Percentiles rank a stretch among this genome's conserved stretches.
phyloP scores from a whole-genome alignment of 1,140 invertebrate species.

The Microplitis mediator region DNA sequence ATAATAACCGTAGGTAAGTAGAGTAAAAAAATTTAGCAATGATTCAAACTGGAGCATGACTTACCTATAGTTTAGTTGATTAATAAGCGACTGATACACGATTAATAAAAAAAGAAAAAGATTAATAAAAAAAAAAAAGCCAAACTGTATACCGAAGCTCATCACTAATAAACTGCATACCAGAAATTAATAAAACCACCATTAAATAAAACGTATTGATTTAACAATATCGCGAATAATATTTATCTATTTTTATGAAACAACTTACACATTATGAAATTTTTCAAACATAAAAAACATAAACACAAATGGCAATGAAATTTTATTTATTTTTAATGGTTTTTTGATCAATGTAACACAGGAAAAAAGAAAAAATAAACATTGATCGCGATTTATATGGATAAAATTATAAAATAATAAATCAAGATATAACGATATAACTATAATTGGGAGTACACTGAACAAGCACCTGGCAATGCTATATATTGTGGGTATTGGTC shows the following conservation, averaged over 20 bases:
- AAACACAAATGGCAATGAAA: not conserved
- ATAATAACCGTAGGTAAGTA: slow-evolving; percentile 18
- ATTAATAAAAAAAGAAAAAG: not conserved
- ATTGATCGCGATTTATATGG: not conserved
- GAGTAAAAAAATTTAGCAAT: not conserved
- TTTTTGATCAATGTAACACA: not conserved
- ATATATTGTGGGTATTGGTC: slow-evolving; percentile 56
- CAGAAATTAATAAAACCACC: not conserved
- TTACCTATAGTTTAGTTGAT: not conserved
- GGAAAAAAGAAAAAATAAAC: not conserved
- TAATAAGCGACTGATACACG: not conserved
- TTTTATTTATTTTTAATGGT: not conserved
- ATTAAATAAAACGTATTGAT: not conserved
- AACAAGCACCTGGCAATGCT: slow-evolving; percentile 60
- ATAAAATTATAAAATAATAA: slow-evolving; percentile 4
- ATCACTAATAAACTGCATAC: slow-evolving; percentile 5
- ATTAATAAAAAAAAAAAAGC: slow-evolving; percentile 11
- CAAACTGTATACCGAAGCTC: slow-evolving; percentile 31
- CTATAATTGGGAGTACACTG: slow-evolving; percentile 41
- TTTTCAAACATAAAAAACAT: not conserved
- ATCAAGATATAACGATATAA: not conserved
- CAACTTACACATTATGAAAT: not conserved
- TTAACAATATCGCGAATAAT: not conserved
- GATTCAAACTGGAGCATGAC: slow-evolving; percentile 7
- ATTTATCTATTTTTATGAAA: too few species aligned